A percentile compares a stretch with the other conserved stretches of the same genome.
phyloP scores from a whole-genome alignment of 1,140 invertebrate genomes.

The Dinoponera quadriceps region DNA sequence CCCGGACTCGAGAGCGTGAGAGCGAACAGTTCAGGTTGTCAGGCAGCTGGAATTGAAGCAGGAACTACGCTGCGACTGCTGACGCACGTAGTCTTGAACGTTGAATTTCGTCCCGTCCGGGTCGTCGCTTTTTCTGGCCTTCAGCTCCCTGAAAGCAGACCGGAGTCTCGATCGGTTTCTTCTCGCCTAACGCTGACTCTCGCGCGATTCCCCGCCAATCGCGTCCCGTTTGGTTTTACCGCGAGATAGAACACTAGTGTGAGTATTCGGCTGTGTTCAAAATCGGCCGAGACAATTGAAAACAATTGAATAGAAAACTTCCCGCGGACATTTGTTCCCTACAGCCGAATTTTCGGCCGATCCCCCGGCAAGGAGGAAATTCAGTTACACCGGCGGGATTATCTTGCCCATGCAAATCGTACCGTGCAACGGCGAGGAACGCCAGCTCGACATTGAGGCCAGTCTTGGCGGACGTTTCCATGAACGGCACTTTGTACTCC shows the following conservation, averaged over 20 bases:
- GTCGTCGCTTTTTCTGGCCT: constrained; percentile 86
- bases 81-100: constrained; percentile 89
- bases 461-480: constrained; percentile 95
- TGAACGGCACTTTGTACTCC: constrained; percentile 94
- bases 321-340: too few relatives aligned
- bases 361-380: too few relatives aligned
- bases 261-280: too few relatives aligned
- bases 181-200: too few relatives aligned
- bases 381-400: too few relatives aligned
- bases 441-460: constrained; percentile 94
- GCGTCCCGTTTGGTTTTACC: background rate
- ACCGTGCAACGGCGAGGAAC: constrained; percentile 92
- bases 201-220: background rate
- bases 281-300: too few relatives aligned
- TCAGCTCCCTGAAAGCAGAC: constrained; percentile 87
- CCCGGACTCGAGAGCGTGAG: constrained; percentile 13
- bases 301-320: too few relatives aligned
- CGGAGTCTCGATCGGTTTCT: background rate
- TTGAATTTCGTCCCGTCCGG: constrained; percentile 88
- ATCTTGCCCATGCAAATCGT: too few relatives aligned
- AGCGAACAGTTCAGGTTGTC: constrained; percentile 77
- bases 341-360: too few relatives aligned
- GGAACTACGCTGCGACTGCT: constrained; percentile 87
- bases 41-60: constrained; percentile 83
- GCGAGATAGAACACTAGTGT: too few relatives aligned